Percentiles rank a stretch among this genome's conserved stretches.
Evolutionary conservation across 2,113 vertebrate genomes (phyloP).

Genomic region (Corythornis cristatus): DNA sequence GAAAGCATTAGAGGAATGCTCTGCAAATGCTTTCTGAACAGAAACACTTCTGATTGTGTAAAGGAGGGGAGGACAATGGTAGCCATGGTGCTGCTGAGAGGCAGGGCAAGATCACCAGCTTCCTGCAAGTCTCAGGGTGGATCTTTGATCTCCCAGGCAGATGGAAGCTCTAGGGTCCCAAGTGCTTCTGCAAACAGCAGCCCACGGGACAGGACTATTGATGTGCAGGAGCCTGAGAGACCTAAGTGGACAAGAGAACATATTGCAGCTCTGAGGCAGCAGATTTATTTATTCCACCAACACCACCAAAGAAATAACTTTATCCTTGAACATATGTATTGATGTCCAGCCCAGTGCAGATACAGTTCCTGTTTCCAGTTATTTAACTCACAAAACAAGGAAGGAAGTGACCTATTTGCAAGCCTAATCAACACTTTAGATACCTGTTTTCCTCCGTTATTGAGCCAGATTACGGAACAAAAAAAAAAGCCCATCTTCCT

Average conservation of each 20-base stretch:
- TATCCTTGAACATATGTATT: neutral
- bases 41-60: neutral
- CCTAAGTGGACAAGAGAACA: neutral
- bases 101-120: neutral
- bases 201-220: neutral
- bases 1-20: constrained; percentile 33
- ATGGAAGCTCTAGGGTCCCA: neutral
- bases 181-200: neutral
- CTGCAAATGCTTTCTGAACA: neutral
- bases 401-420: neutral
- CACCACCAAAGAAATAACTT: neutral
- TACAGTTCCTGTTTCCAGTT: neutral
- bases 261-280: neutral
- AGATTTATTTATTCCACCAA: fast-evolving
- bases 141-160: neutral
- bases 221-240: neutral
- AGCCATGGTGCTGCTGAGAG: neutral
- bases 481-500: neutral
- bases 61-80: neutral
- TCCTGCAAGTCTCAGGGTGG: neutral
- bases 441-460: neutral
- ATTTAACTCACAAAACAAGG: neutral
- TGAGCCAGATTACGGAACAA: neutral
- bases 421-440: neutral
- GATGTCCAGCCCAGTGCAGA: neutral